Percentiles rank a stretch among this genome's conserved stretches.
phyloP scores from a whole-genome alignment of 2,113 vertebrate genomes.

The Ellobius talpinus region DNA sequence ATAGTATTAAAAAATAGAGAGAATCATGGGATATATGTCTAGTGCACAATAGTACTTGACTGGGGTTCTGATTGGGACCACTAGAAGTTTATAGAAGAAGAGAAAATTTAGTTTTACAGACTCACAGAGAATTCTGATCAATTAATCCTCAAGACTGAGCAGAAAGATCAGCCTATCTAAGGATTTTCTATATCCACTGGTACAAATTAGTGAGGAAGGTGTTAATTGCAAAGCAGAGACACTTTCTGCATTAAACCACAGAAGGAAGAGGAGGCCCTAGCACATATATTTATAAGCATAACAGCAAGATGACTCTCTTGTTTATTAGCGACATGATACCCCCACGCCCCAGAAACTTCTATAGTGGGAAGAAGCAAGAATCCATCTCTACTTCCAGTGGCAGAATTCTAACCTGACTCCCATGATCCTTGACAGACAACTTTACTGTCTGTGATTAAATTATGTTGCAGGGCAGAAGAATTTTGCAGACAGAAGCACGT shows the following conservation, averaged over 20 bases:
- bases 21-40: too few relatives aligned
- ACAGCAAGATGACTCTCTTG: background rate
- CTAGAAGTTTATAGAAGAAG: background rate
- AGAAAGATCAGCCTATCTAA: background rate
- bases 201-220: background rate
- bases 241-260: background rate
- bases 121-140: background rate
- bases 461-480: background rate
- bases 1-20: background rate
- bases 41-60: background rate
- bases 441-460: background rate
- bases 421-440: background rate
- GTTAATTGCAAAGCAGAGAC: background rate
- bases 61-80: background rate
- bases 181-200: background rate
- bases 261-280: background rate
- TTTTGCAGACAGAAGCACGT: background rate
- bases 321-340: background rate
- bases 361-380: background rate
- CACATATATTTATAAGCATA: too few relatives aligned
- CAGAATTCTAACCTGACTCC: background rate
- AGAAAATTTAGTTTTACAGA: conserved; percentile 1
- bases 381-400: background rate
- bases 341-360: background rate
- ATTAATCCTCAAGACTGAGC: background rate